phyloP scores from a whole-genome alignment of 1,140 invertebrate genomes.

The Diploscapter pachys region DNA sequence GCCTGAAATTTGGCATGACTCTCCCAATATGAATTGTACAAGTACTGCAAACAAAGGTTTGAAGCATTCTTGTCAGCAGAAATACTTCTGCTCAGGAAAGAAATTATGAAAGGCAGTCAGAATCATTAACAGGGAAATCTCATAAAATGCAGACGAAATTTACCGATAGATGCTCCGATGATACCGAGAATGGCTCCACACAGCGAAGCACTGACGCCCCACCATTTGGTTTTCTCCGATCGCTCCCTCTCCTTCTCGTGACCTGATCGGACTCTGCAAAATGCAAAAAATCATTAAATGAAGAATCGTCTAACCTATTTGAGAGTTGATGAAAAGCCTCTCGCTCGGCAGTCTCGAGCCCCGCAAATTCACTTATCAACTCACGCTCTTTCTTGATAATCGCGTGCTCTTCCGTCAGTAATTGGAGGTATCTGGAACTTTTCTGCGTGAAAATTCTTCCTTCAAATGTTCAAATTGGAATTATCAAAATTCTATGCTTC shows the following conservation, averaged over 20 bases:
- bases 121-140: too few relatives aligned
- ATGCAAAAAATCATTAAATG: constrained; percentile 1
- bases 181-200: constrained; percentile 70
- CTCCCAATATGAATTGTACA: not conserved
- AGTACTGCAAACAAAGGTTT: too few relatives aligned
- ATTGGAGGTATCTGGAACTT: constrained; percentile 64
- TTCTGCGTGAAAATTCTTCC: not conserved
- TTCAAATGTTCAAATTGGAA: not conserved
- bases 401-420: constrained; percentile 64
- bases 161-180: constrained; percentile 65
- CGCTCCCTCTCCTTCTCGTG: constrained; percentile 73
- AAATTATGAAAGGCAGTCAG: not conserved
- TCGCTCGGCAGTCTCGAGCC: constrained; percentile 64
- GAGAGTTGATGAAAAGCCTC: constrained; percentile 68
- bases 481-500: too few relatives aligned
- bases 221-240: constrained; percentile 74
- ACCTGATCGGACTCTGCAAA: constrained; percentile 63
- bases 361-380: constrained; percentile 55
- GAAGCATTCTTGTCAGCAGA: too few relatives aligned
- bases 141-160: not conserved
- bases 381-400: constrained; percentile 60
- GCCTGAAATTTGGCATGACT: constrained; percentile 10
- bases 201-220: constrained; percentile 72
- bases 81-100: constrained; percentile 9
- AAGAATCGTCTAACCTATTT: constrained; percentile 14